phyloP scores from a whole-genome alignment of 1,140 invertebrate genomes.

The Elymnias hypermnestra region DNA sequence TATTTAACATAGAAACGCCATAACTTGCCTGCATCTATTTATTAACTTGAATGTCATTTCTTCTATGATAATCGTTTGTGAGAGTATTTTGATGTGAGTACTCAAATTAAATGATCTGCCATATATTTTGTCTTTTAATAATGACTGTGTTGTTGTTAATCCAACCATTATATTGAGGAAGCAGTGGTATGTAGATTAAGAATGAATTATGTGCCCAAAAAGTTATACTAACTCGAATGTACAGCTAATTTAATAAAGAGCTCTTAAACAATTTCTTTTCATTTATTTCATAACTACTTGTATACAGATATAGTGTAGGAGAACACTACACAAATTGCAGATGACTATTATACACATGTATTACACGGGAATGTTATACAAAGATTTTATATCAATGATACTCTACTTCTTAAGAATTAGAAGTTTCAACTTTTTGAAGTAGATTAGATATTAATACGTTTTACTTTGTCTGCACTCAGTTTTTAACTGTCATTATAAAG shows the following conservation, averaged over 20 bases:
- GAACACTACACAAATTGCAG: no score
- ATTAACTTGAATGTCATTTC: constrained; percentile 58
- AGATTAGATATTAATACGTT: no score
- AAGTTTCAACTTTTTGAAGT: no score
- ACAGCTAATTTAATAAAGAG: constrained; percentile 76
- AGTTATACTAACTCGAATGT: constrained; percentile 77
- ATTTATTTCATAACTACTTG: no score
- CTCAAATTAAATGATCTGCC: constrained; percentile 74
- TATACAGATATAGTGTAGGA: no score
- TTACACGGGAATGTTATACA: no score
- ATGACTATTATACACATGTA: no score
- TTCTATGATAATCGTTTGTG: constrained; percentile 67
- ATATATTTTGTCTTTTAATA: constrained; percentile 73
- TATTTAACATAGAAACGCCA: constrained; percentile 65
- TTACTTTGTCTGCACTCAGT: no score
- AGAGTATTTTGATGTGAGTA: constrained; percentile 68
- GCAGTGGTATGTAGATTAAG: constrained; percentile 67
- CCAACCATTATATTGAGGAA: constrained; percentile 59
- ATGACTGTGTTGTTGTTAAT: constrained; percentile 69
- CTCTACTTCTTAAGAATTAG: no score
- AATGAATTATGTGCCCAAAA: constrained; percentile 76
- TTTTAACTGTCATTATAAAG: no score
- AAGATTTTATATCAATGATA: no score
- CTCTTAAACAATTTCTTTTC: constrained; percentile 57
- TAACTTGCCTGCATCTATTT: constrained; percentile 73